These are phyloP conservation scores for Neomorphus geoffroyi DNA, from an alignment of 2,797 vertebrate genomes.

Conservation along the genomic window DNA sequence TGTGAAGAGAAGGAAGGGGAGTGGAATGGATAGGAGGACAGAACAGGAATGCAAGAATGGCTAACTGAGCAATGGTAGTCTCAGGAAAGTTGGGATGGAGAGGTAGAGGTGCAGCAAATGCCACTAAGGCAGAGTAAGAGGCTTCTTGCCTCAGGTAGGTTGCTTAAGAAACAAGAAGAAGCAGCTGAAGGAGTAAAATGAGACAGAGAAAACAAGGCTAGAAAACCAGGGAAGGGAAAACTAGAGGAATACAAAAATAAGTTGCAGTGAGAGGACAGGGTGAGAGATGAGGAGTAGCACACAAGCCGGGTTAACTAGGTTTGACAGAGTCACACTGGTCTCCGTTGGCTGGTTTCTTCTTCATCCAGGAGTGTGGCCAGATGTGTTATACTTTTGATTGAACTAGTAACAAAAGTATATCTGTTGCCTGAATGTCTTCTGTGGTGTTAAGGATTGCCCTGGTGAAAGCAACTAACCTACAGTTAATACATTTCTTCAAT, in stretches of 20 bases:
- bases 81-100: not conserved
- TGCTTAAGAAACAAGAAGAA: not conserved
- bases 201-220: not conserved
- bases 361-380: not conserved
- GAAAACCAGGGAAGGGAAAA: not conserved
- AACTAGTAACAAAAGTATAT: not conserved
- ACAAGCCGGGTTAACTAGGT: not conserved
- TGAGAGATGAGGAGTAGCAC: not conserved
- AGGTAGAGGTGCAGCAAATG: not conserved
- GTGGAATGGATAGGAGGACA: not conserved
- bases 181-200: not conserved
- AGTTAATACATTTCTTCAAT: not conserved
- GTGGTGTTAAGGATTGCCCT: not conserved
- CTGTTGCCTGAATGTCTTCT: not conserved
- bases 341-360: not conserved
- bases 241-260: not conserved
- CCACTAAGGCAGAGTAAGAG: not conserved
- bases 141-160: not conserved
- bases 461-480: not conserved
- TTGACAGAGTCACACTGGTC: not conserved
- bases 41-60: not conserved
- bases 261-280: not conserved
- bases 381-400: not conserved
- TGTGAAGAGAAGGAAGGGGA: not conserved
- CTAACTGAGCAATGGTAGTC: not conserved